Evolutionary conservation across 30 jellyfish, hydroid and myxozoan genomes (phyloP), one percentile per base, ranked within the genome.

Genomic region (Aurelia aurita): DNA sequence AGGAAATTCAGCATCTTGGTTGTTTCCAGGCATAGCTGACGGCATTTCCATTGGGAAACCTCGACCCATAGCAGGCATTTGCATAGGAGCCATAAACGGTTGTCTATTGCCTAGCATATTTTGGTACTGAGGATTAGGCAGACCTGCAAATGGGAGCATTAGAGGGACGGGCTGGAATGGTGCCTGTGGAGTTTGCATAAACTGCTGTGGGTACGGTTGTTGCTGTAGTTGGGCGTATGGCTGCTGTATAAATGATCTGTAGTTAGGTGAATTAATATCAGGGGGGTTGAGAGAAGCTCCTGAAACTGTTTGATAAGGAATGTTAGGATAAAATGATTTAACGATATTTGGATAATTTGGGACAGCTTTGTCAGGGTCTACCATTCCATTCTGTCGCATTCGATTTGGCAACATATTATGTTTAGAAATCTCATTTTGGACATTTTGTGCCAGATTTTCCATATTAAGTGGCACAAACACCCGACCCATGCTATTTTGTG

Each of bases 401-500:
- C 12, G 58, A 25, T 55, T 67, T 34, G 93, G 93, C 35, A 49
- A 4, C 10, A 75, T 46, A 44, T 83, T 69, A 51, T 83, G 82
- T 8, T 69, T 75, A 3, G 58, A 13, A 10, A 83, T 27, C 55
- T 83, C 93, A 62, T 64, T 32, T 53, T 62, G 80, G n/a, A 83
- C 93, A 44, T 68, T 54, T 16, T 54, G 45, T 0, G 93, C 72
- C 62, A 83, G 47, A 21, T 53, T 60, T 29, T 83, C 79, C 19
- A 83, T 72, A 23, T 71, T 72, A 60, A 83, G n/a, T 46, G 93
- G 93, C 43, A 83, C 93, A 44, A 83, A 71, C 21, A 83, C 93
- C 2, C 93, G 85, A 14, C 93, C 93, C 82, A 83, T 68, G 87
- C 93, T 70, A 23, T 83, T 83, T 32, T 83, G 87, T 34, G 93